Conservation (phyloP, 2,113 vertebrate genomes). For the Lepus timidus region DNA sequence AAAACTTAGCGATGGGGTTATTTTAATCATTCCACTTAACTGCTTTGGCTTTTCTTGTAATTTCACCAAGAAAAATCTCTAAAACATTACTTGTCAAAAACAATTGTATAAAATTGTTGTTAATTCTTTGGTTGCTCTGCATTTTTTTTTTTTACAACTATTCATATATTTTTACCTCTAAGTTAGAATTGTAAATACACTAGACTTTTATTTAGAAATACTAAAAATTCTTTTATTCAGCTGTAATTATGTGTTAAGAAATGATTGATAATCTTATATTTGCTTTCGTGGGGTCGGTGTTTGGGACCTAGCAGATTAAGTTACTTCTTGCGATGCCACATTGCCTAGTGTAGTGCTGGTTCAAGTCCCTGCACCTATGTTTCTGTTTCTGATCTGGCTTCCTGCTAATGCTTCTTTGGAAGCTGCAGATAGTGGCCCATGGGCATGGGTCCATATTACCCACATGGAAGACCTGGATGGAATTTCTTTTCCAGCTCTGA, state of each 20-base stretch:
- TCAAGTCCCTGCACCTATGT: too few species aligned
- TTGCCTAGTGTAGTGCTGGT: too few species aligned
- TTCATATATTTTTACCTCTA: not conserved
- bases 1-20: not conserved
- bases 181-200: not conserved
- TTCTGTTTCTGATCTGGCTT: too few species aligned
- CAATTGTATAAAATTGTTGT: not conserved
- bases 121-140: not conserved
- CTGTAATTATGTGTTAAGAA: constrained; percentile 13
- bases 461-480: too few species aligned
- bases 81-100: constrained; percentile 16
- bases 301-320: too few species aligned
- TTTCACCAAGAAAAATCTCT: constrained; percentile 20
- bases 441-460: too few species aligned
- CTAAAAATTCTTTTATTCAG: not conserved
- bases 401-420: too few species aligned
- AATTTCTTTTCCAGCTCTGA: too few species aligned
- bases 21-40: not conserved
- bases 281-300: not conserved
- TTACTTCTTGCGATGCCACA: too few species aligned
- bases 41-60: constrained; percentile 2
- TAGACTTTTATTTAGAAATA: constrained; percentile 34
- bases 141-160: constrained; percentile 51
- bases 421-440: too few species aligned
- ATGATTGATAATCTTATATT: not conserved